These are phyloP conservation scores for Nezara viridula DNA, from an alignment of 2,888 invertebrate species.

Conservation along the genomic window DNA sequence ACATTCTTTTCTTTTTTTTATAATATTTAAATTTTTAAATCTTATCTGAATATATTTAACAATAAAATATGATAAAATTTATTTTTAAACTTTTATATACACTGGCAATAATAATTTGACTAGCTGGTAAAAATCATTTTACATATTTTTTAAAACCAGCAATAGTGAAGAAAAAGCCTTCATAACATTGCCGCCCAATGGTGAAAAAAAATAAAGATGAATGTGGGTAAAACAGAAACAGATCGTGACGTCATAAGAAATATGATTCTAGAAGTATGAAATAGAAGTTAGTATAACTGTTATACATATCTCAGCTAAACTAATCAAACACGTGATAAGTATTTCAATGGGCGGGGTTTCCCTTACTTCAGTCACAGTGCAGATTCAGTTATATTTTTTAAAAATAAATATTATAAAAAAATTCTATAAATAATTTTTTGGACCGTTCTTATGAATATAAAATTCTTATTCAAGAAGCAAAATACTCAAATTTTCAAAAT, in stretches of 20 bases:
- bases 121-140: not conserved
- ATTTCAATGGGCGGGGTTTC: slow-evolving; percentile 34
- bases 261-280: not conserved
- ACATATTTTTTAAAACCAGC: not conserved
- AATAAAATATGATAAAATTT: not conserved
- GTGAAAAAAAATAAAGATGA: not conserved
- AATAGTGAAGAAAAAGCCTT: not conserved
- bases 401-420: not conserved
- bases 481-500: too few species aligned
- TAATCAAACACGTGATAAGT: slow-evolving; percentile 32
- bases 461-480: not conserved
- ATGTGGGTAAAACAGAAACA: not conserved
- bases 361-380: slow-evolving; percentile 2
- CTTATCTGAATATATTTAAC: not conserved
- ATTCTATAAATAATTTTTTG: not conserved
- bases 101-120: not conserved
- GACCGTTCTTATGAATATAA: not conserved
- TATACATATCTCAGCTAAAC: not conserved
- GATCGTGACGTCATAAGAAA: not conserved
- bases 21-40: not conserved
- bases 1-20: not conserved
- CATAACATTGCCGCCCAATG: not conserved
- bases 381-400: not conserved
- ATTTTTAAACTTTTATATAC: not conserved
- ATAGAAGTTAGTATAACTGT: not conserved